These are phyloP conservation scores for Microtus richardsoni DNA, from an alignment of 2,113 vertebrate genomes.

Conservation along the genomic window DNA sequence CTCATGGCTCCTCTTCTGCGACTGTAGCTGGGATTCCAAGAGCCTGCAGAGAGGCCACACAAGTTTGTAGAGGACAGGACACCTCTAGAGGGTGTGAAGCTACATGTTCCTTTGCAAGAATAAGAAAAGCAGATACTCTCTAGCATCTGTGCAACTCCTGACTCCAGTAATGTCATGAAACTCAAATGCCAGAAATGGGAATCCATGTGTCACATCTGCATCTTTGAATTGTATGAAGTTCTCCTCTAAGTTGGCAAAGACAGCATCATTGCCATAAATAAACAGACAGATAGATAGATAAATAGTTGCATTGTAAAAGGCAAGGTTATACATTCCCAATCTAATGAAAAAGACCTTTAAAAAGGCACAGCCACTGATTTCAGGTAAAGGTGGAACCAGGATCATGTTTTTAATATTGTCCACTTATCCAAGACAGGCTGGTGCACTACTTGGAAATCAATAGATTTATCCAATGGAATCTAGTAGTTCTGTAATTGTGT, in stretches of 20 bases:
- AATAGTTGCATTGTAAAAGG: not conserved
- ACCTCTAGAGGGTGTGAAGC: constrained; percentile 51
- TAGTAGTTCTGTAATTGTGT: not conserved
- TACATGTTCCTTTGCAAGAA: constrained; percentile 66
- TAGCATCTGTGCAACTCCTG: constrained; percentile 76
- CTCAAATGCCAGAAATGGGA: constrained; percentile 55
- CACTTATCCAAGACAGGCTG: constrained; percentile 33
- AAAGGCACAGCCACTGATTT: constrained; percentile 12
- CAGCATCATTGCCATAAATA: not conserved
- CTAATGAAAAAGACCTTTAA: constrained; percentile 22
- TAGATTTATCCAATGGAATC: constrained; percentile 8
- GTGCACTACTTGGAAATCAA: not conserved
- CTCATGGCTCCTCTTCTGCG: constrained; percentile 94
- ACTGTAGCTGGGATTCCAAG: constrained; percentile 96
- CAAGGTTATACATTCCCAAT: not conserved
- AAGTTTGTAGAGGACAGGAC: not conserved
- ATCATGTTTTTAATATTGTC: constrained; percentile 15
- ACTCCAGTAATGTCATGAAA: constrained; percentile 69
- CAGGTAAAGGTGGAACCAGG: not conserved
- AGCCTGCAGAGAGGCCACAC: constrained; percentile 87
- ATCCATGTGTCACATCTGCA: not conserved
- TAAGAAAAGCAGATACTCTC: constrained; percentile 70
- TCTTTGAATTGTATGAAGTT: constrained; percentile 27
- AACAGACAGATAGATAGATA: not conserved
- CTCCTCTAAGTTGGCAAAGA: constrained; percentile 34